phyloP scores from a whole-genome alignment of 2,113 vertebrate genomes.

The Vidua macroura region DNA sequence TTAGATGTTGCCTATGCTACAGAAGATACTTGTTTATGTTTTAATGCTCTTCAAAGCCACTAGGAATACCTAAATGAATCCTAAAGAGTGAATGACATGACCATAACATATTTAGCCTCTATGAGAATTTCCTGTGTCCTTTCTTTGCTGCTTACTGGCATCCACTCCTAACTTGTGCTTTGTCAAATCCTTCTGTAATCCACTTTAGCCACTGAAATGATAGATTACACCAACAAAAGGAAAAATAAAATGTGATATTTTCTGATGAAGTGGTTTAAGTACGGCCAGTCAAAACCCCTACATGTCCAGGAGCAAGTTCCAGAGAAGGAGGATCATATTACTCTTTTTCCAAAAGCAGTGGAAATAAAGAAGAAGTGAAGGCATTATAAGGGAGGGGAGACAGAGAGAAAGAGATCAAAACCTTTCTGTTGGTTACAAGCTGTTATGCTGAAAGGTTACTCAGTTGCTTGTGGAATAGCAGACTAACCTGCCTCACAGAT shows the following conservation, averaged over 20 bases:
- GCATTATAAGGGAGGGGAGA: not conserved
- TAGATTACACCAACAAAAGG: not conserved
- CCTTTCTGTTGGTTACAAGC: not conserved
- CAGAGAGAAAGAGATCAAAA: not conserved
- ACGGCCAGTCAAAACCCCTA: not conserved
- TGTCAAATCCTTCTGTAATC: not conserved
- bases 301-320: not conserved
- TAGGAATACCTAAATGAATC: not conserved
- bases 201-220: not conserved
- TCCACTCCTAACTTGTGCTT: not conserved
- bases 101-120: not conserved
- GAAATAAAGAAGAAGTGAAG: not conserved
- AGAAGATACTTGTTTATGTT: not conserved
- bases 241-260: not conserved
- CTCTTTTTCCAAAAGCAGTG: not conserved
- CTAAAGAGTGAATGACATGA: not conserved
- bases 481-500: not conserved
- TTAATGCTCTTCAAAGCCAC: not conserved
- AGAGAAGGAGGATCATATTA: not conserved
- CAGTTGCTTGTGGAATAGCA: not conserved
- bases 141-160: not conserved
- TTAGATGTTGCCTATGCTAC: not conserved
- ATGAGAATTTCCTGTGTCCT: not conserved
- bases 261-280: not conserved
- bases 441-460: not conserved